phyloP scores from a whole-genome alignment of 2,797 vertebrate genomes.

The Periophthalmus magnuspinnatus region DNA sequence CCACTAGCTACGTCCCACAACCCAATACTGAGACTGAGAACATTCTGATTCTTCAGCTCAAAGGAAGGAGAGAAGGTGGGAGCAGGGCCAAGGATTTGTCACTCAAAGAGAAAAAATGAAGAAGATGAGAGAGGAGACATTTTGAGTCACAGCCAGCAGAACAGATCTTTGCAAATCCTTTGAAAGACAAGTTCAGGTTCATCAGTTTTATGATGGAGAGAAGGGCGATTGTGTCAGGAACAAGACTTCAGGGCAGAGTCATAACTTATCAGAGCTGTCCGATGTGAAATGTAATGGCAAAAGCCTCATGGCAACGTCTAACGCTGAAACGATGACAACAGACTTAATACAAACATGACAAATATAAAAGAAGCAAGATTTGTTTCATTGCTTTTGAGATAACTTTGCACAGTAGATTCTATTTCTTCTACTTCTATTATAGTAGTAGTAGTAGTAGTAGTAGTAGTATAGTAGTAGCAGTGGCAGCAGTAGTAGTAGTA shows the following conservation, averaged over 20 bases:
- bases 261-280: constrained; percentile 18
- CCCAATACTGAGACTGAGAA: constrained; percentile 28
- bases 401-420: too few relatives aligned
- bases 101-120: constrained; percentile 19
- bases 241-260: constrained; percentile 24
- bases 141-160: constrained; percentile 30
- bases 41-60: constrained; percentile 34
- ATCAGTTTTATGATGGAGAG: constrained; percentile 48
- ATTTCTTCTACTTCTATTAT: too few relatives aligned
- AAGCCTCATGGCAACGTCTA: background rate
- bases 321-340: background rate
- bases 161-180: constrained; percentile 32
- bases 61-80: constrained; percentile 6
- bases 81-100: constrained; percentile 38
- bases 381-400: too few relatives aligned
- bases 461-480: too few relatives aligned
- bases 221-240: constrained; percentile 42
- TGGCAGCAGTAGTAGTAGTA: too few relatives aligned
- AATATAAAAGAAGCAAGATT: too few relatives aligned
- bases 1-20: constrained; percentile 24
- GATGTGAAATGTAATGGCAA: constrained; percentile 15
- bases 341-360: background rate
- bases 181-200: constrained; percentile 48
- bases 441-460: too few relatives aligned
- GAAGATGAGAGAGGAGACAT: constrained; percentile 21